These are phyloP conservation scores for Neoseiulus cucumeris DNA, from an alignment of 1,140 invertebrate species.

Conservation along the genomic window DNA sequence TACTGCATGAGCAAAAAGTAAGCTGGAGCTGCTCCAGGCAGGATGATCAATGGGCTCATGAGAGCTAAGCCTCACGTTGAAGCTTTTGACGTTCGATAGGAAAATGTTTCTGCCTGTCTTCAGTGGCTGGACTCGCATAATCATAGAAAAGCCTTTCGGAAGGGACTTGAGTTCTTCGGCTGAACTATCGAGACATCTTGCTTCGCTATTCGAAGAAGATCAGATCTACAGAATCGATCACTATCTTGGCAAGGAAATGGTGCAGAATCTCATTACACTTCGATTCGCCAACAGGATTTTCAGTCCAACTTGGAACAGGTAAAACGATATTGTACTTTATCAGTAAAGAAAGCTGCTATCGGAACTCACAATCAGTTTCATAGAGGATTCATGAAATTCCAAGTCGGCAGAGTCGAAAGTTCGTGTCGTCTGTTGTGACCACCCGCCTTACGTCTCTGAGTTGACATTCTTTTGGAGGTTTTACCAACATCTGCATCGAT, in stretches of 20 bases:
- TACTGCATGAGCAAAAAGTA: conserved; percentile 31
- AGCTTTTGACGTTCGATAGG: neutral
- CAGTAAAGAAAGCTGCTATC: conserved; percentile 17
- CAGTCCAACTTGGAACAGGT: conserved; percentile 31
- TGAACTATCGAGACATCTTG: conserved; percentile 31
- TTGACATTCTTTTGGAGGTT: too few species aligned
- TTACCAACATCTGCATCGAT: too few species aligned
- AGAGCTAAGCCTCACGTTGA: neutral
- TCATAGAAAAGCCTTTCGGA: conserved; percentile 40
- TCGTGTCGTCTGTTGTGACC: too few species aligned
- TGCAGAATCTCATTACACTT: conserved; percentile 37
- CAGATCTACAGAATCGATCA: conserved; percentile 38
- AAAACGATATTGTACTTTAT: conserved; percentile 34
- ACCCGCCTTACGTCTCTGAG: too few species aligned
- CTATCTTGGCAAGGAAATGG: conserved; percentile 40
- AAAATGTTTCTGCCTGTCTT: conserved; percentile 7
- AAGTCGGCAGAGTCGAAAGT: conserved; percentile 35
- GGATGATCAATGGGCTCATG: neutral
- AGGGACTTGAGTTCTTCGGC: conserved; percentile 32
- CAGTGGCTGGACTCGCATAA: conserved; percentile 32
- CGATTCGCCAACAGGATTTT: conserved; percentile 22
- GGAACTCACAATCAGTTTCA: conserved; percentile 30
- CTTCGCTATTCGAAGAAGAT: conserved; percentile 33
- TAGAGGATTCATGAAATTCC: conserved; percentile 35
- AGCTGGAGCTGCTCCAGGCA: conserved; percentile 14